These are phyloP conservation scores for Odiellus spinosus DNA, from an alignment of 2,888 invertebrate species.

Conservation along the genomic window DNA sequence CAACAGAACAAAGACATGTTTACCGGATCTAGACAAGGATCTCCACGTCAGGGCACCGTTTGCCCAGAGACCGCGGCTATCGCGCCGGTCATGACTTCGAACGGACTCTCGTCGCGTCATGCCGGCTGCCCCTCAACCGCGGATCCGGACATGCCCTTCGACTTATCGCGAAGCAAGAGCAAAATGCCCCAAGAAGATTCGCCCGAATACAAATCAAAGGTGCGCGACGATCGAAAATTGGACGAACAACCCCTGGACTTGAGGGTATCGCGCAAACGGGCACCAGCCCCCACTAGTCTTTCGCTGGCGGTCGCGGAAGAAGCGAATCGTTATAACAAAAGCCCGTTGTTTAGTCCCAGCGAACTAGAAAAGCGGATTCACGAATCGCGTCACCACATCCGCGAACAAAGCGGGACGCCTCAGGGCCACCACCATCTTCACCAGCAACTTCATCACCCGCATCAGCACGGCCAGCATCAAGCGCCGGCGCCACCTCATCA, in stretches of 20 bases:
- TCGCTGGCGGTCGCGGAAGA: no score
- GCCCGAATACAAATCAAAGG: slow-evolving; percentile 14
- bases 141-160: slow-evolving; percentile 45
- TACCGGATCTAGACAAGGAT: not conserved
- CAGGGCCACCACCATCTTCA: slow-evolving; percentile 4
- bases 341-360: slow-evolving; percentile 1
- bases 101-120: not conserved
- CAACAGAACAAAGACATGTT: no score
- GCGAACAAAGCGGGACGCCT: slow-evolving; percentile 2
- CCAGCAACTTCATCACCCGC: slow-evolving; percentile 4
- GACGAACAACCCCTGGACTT: slow-evolving; percentile 62
- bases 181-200: slow-evolving; percentile 9
- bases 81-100: not conserved
- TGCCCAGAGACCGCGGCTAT: not conserved
- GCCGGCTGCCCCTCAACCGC: not conserved
- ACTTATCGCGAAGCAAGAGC: slow-evolving; percentile 36
- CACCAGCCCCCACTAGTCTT: not conserved
- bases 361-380: slow-evolving; percentile 7
- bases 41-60: not conserved
- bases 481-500: slow-evolving; percentile 5
- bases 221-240: slow-evolving; percentile 27
- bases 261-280: slow-evolving; percentile 51
- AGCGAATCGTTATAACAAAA: no score
- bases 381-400: not conserved
- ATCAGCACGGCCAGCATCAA: slow-evolving; percentile 3